phyloP scores from a whole-genome alignment of 2,888 invertebrate species.

The Piscicola geometra region DNA sequence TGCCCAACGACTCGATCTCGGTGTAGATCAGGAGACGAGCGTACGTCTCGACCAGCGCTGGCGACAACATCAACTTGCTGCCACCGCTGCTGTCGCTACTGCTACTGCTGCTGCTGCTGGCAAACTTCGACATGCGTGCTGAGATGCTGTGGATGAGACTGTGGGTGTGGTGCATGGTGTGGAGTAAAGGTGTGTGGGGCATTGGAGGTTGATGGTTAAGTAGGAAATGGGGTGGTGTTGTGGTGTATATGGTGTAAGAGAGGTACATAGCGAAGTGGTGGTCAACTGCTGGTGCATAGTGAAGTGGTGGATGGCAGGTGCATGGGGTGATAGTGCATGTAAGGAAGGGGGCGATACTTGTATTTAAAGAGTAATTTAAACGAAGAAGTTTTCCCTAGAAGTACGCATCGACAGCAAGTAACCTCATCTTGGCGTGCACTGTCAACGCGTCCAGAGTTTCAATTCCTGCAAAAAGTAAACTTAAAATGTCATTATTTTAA shows the following conservation, averaged over 20 bases:
- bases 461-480: constrained; percentile 61
- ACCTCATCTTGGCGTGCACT: constrained; percentile 89
- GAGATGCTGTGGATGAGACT: constrained; percentile 66
- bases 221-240: too few relatives aligned
- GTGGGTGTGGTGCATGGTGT: constrained; percentile 33
- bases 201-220: background rate
- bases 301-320: too few relatives aligned
- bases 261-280: too few relatives aligned
- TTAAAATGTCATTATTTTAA: too few relatives aligned
- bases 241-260: background rate
- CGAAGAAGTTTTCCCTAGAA: too few relatives aligned
- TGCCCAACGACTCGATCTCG: constrained; percentile 91
- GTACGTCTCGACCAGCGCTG: constrained; percentile 90
- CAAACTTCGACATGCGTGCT: constrained; percentile 79
- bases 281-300: too few relatives aligned
- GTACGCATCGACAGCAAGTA: too few relatives aligned
- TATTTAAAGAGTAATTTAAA: too few relatives aligned
- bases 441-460: constrained; percentile 86
- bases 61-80: constrained; percentile 58
- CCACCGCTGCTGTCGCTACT: too few relatives aligned
- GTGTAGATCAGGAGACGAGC: constrained; percentile 86
- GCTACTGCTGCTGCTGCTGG: constrained; percentile 68
- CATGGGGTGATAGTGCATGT: too few relatives aligned
- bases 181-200: background rate
- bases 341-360: too few relatives aligned